A percentile compares a stretch with the other conserved stretches of the same genome.
phyloP scores from a whole-genome alignment of 2,888 invertebrate species.

The Meloe dianella region DNA sequence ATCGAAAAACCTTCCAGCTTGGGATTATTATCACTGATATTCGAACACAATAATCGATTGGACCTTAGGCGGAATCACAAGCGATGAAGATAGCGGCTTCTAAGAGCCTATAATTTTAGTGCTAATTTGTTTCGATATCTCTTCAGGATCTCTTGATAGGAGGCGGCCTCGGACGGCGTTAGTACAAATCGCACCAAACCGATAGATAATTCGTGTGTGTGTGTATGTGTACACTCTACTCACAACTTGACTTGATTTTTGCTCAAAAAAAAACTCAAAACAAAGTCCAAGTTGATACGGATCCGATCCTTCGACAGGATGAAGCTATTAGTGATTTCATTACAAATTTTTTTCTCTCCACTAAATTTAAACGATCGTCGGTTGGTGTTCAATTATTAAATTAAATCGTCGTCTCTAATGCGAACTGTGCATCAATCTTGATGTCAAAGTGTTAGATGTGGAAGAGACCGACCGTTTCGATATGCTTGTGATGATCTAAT shows the following conservation, averaged over 20 bases:
- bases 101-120: conserved; percentile 60
- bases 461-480: conserved; percentile 54
- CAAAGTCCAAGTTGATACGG: neutral
- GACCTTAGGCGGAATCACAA: conserved; percentile 55
- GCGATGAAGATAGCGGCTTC: conserved; percentile 60
- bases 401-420: neutral
- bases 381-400: conserved; percentile 9
- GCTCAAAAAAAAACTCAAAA: neutral
- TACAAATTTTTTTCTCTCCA: neutral
- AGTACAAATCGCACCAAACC: conserved; percentile 38
- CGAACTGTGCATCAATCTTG: conserved; percentile 42
- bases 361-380: neutral
- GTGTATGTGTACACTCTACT: too few relatives aligned
- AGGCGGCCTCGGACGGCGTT: conserved; percentile 31
- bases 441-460: conserved; percentile 39
- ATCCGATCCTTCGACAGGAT: neutral
- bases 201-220: conserved; percentile 22
- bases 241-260: neutral
- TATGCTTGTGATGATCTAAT: conserved; percentile 53
- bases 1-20: conserved; percentile 51
- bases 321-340: neutral
- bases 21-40: conserved; percentile 56
- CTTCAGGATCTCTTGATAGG: conserved; percentile 51
- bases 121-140: conserved; percentile 61
- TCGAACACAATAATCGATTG: conserved; percentile 59